Percentiles rank a stretch among this genome's conserved stretches.
Conservation (phyloP, 2,888 invertebrate genomes). For the Oligia strigilis region DNA sequence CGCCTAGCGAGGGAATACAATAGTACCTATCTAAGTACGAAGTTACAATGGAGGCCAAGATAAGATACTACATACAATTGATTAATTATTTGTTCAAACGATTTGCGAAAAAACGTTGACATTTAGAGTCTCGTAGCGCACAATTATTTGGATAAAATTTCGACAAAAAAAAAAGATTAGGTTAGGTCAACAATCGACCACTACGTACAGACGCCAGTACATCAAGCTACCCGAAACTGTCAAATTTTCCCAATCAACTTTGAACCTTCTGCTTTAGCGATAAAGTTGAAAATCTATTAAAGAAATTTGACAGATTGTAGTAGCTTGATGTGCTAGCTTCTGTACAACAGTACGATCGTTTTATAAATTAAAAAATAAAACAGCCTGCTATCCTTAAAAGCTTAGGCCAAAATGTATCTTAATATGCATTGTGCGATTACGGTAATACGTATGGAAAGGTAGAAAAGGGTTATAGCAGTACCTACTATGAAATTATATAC, state of each 20-base stretch:
- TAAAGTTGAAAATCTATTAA: too few species aligned
- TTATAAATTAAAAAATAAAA: neutral
- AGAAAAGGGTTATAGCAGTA: neutral
- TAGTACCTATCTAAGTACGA: conserved; percentile 67
- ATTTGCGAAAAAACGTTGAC: conserved; percentile 16
- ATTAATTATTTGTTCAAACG: conserved; percentile 29
- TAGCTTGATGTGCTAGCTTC: too few species aligned
- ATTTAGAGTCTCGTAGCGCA: conserved; percentile 6
- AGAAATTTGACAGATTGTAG: too few species aligned
- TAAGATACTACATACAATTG: conserved; percentile 61
- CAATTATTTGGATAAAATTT: conserved; percentile 18
- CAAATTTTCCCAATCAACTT: too few species aligned
- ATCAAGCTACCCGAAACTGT: too few species aligned
- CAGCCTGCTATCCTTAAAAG: neutral
- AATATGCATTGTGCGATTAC: neutral
- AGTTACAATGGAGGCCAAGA: conserved; percentile 70
- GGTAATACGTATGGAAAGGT: neutral
- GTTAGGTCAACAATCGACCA: neutral
- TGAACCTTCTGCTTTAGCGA: too few species aligned
- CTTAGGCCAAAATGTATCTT: conserved; percentile 24
- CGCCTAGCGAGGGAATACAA: conserved; percentile 75
- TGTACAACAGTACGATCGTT: neutral
- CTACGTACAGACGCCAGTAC: neutral
- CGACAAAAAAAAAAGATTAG: neutral
- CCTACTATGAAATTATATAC: neutral